Conservation (phyloP, 1,140 invertebrate species). For the Bemisia tabaci region DNA sequence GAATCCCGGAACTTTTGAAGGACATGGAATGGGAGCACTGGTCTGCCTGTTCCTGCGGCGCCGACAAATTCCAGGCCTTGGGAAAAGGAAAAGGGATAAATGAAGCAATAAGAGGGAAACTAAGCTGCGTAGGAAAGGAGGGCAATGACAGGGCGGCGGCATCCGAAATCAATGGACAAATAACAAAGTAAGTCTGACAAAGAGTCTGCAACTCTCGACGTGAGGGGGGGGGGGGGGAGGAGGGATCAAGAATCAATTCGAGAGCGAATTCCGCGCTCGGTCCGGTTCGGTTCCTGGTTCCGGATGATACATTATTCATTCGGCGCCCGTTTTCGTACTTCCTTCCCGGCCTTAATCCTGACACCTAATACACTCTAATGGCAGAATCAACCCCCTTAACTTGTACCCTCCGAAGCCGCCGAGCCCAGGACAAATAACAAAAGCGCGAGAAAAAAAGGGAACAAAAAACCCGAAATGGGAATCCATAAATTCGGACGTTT, state of each 20-base stretch:
- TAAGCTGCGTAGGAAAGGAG: too few relatives aligned
- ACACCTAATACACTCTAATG: conserved; percentile 4
- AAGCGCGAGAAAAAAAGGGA: background rate
- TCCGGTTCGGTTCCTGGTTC: background rate
- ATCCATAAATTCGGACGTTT: conserved; percentile 4
- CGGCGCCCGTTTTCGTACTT: background rate
- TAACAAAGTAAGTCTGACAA: background rate
- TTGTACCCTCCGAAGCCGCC: background rate
- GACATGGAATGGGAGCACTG: too few relatives aligned
- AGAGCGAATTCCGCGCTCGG: background rate
- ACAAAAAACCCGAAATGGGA: background rate
- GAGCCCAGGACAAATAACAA: background rate
- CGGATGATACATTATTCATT: background rate
- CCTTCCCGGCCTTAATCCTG: background rate
- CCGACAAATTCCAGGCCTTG: too few relatives aligned
- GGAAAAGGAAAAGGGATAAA: too few relatives aligned
- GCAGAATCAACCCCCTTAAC: conserved; percentile 1
- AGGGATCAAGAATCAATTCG: background rate
- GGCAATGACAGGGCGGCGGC: too few relatives aligned
- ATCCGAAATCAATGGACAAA: background rate
- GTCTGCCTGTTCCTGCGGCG: too few relatives aligned
- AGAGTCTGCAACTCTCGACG: background rate
- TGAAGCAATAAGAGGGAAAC: too few relatives aligned
- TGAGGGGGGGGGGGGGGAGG: background rate
- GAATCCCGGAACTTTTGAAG: too few relatives aligned